Base-by-base conservation (phyloP, 2,888 invertebrate species). In the Synergus gifuensis region DNA sequence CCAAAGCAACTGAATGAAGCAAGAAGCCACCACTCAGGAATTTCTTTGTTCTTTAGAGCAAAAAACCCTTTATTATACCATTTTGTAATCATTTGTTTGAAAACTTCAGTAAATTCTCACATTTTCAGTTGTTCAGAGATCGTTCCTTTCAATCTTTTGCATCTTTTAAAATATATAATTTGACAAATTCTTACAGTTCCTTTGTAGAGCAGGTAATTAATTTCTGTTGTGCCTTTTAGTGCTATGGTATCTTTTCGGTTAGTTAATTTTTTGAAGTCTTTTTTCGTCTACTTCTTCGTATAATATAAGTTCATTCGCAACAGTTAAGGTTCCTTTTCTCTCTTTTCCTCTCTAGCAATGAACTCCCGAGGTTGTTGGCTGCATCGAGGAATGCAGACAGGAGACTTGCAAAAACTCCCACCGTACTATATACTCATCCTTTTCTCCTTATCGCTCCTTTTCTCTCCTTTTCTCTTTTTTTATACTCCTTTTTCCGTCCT, bases 341-440 rank as follows among this genome's bases (percentile, higher is more conserved):
- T 69, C 66, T 63, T 78, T 54, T 77, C 81, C 79, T 79, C 80
- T 77, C 83, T 83, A 80, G 81, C 84, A 84, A 85, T 84, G 87
- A 80, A 85, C 85, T 84, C 83, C 78, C 77, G 85, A 89, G 89
- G 89, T 89, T 88, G 85, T 89, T 89, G 89, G 85, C 88, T 88
- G 85, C 85, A 77, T 81, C 80, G 80, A 84, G 87, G 89, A 90
- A 90, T 89, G 89, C 89, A 89, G 89, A 86, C 87, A 81, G 85
- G 81, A 84, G 84, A 82, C 83, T 76, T 69, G 84, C 85, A 88
- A 88, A 89, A 88, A 88, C 85, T 84, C 77, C 82, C 84, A 83
- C 79, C 81, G 73, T 69, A 76, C 77, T 73, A 69, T 85, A 84
- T 83, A 76, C 77, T 81, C 83, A 83, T 86, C 79, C 80, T 82